Evolutionary conservation across 1,140 invertebrate species (phyloP).

Genomic region (Aphaenogaster floridana): DNA sequence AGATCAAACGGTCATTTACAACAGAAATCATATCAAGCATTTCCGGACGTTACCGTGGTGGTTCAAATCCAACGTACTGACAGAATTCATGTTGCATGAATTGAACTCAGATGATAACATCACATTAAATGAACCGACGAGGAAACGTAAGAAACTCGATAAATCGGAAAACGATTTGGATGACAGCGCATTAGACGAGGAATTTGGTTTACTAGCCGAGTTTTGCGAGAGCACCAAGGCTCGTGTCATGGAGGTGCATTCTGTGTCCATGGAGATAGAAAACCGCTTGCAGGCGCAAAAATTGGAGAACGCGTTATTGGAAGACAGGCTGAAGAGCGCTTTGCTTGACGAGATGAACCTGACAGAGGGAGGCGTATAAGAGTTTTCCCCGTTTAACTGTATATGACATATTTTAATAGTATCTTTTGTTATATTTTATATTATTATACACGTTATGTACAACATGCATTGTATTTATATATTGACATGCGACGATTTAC

Average conservation of each 20-base stretch:
- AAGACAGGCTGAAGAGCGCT: constrained; percentile 78
- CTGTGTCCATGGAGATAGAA: constrained; percentile 73
- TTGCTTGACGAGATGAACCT: constrained; percentile 58
- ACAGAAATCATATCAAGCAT: constrained; percentile 82
- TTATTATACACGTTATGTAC: constrained; percentile 17
- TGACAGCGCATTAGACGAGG: constrained; percentile 63
- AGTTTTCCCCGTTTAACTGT: neutral
- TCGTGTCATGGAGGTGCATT: constrained; percentile 70
- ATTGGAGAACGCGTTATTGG: constrained; percentile 73
- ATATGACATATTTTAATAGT: constrained; percentile 1
- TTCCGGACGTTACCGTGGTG: constrained; percentile 84
- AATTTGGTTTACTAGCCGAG: constrained; percentile 59
- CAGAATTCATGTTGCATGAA: constrained; percentile 53
- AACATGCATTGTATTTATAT: constrained; percentile 23
- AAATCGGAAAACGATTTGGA: constrained; percentile 45
- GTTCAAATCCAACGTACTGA: constrained; percentile 82
- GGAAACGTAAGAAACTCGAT: constrained; percentile 64
- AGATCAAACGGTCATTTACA: constrained; percentile 81
- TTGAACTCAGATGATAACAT: constrained; percentile 56
- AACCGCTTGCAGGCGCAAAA: constrained; percentile 76
- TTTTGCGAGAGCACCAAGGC: constrained; percentile 71
- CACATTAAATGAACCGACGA: constrained; percentile 53
- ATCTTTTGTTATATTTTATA: neutral
- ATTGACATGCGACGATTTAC: neutral
- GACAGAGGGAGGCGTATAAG: neutral